Conservation (phyloP, 2,113 vertebrate species). For the Hoplias malabaricus region DNA sequence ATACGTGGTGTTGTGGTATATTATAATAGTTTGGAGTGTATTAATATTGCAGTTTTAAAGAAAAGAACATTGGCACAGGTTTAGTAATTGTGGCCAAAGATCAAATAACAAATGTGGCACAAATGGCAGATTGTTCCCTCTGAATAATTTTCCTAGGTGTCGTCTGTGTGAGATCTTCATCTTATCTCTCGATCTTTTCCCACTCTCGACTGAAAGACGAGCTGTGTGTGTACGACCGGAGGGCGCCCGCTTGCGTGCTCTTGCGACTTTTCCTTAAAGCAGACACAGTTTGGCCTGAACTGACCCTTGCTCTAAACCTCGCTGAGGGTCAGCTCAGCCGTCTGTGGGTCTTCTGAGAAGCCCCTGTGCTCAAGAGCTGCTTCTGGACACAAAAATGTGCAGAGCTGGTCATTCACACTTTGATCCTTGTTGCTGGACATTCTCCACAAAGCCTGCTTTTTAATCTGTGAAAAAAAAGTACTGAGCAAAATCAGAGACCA, state of each 20-base stretch:
- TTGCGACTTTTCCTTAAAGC: slow-evolving; percentile 59
- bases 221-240: slow-evolving; percentile 33
- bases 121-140: no score
- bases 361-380: slow-evolving; percentile 19
- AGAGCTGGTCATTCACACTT: background rate
- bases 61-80: no score
- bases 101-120: no score
- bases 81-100: no score
- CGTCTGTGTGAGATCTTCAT: background rate
- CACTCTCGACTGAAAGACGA: background rate
- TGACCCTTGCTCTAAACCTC: slow-evolving; percentile 58
- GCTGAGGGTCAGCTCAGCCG: slow-evolving; percentile 58
- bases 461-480: background rate
- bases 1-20: no score
- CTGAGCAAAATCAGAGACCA: no score
- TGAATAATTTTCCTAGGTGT: no score
- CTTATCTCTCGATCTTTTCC: background rate
- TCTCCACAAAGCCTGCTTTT: background rate
- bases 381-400: background rate
- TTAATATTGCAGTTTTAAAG: no score
- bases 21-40: no score
- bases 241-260: slow-evolving; percentile 53
- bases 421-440: background rate
- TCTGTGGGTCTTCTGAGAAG: slow-evolving; percentile 22
- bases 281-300: slow-evolving; percentile 67